These are phyloP conservation scores for Sapajus apella DNA, from an alignment of 2,113 vertebrate species.

Conservation along the genomic window DNA sequence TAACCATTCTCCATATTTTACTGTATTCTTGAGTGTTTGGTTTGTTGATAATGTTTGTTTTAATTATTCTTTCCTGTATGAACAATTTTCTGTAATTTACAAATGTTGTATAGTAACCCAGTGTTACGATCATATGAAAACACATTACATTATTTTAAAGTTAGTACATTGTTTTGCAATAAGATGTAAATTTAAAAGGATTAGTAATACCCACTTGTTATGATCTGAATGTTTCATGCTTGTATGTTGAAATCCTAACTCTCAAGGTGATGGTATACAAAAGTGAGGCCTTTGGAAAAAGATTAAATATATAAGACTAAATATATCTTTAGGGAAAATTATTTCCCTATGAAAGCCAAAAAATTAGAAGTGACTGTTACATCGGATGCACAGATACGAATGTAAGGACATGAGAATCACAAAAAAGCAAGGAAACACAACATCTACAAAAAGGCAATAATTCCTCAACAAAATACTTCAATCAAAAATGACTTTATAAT, in stretches of 20 bases:
- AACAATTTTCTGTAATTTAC: neutral
- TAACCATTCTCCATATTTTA: neutral
- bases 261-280: neutral
- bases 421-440: neutral
- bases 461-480: neutral
- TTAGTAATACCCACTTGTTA: neutral
- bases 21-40: neutral
- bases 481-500: neutral
- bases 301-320: neutral
- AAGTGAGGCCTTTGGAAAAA: too few species aligned
- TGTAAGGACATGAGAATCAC: neutral
- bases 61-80: neutral
- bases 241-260: neutral
- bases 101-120: neutral
- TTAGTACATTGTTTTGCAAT: neutral
- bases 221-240: neutral
- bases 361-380: neutral
- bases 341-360: neutral
- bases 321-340: neutral
- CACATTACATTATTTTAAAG: neutral
- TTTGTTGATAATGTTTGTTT: neutral
- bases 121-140: neutral
- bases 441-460: neutral
- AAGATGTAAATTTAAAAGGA: neutral
- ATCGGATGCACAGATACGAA: neutral